phyloP scores from a whole-genome alignment of 1,140 invertebrate genomes.

The Pseudomyrmex gracilis region DNA sequence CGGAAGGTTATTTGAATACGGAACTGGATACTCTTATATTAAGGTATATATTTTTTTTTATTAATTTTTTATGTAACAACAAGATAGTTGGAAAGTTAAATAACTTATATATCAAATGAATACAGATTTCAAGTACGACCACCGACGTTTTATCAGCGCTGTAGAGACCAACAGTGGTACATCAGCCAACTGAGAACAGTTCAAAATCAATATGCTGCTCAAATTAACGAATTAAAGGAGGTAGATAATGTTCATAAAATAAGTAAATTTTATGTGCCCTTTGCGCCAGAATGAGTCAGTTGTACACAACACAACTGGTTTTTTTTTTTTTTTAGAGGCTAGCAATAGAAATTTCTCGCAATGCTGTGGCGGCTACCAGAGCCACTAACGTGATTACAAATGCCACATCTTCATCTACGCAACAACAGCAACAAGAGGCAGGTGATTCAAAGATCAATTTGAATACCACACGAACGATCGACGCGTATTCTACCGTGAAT shows the following conservation, averaged over 20 bases:
- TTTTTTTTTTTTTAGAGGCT: constrained; percentile 86
- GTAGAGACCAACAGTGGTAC: constrained; percentile 97
- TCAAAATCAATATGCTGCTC: constrained; percentile 92
- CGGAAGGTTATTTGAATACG: constrained; percentile 94
- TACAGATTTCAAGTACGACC: constrained; percentile 95
- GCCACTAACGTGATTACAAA: constrained; percentile 68
- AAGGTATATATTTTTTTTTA: constrained; percentile 83
- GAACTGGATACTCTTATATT: constrained; percentile 91
- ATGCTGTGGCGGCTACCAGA: constrained; percentile 86
- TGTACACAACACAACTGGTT: too few relatives aligned
- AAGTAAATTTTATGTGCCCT: neutral
- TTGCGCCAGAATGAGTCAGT: too few relatives aligned
- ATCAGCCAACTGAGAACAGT: constrained; percentile 93
- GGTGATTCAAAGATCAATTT: constrained; percentile 70
- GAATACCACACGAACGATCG: constrained; percentile 71
- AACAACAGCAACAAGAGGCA: constrained; percentile 69
- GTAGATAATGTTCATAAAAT: constrained; percentile 81
- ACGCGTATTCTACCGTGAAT: constrained; percentile 74
- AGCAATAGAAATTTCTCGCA: constrained; percentile 90
- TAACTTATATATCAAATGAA: constrained; percentile 41
- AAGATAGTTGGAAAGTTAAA: neutral
- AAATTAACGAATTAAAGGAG: constrained; percentile 95
- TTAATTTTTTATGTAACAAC: constrained; percentile 2
- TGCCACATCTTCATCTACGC: constrained; percentile 58
- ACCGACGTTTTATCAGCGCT: constrained; percentile 97